Conservation (phyloP, 1,140 invertebrate genomes). For the Ephestia elutella region DNA sequence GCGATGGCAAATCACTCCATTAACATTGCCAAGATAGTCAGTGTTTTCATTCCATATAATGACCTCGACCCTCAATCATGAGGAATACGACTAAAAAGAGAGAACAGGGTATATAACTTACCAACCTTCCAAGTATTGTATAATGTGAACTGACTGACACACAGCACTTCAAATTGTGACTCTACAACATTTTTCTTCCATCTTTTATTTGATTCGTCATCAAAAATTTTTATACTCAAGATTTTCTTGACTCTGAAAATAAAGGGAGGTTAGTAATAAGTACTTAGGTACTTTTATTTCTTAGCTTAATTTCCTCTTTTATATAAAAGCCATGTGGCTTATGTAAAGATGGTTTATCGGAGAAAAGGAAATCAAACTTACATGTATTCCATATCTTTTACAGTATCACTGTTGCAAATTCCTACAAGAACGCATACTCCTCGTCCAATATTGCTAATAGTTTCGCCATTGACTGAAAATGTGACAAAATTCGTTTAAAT, state of each 20-base stretch:
- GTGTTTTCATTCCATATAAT: too few relatives aligned
- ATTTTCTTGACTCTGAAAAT: conserved; percentile 85
- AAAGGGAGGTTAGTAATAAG: conserved; percentile 11
- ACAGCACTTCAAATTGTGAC: conserved; percentile 81
- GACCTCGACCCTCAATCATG: too few relatives aligned
- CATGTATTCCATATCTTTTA: conserved; percentile 90
- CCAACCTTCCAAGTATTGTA: conserved; percentile 86
- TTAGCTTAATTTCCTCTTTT: too few relatives aligned
- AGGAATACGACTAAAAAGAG: too few relatives aligned
- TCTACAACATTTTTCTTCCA: conserved; percentile 89
- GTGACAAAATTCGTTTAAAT: conserved; percentile 15
- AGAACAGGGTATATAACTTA: too few relatives aligned
- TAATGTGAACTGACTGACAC: conserved; percentile 91
- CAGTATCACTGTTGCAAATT: conserved; percentile 84
- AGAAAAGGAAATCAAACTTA: conserved; percentile 68
- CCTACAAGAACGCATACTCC: conserved; percentile 92
- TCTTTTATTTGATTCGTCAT: conserved; percentile 83
- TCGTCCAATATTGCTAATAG: conserved; percentile 87
- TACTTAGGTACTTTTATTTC: too few relatives aligned
- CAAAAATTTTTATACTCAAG: conserved; percentile 87
- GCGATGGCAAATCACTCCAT: too few relatives aligned
- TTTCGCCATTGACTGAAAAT: conserved; percentile 83
- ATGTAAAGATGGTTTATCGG: too few relatives aligned
- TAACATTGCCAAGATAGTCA: too few relatives aligned
- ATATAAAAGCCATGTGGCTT: too few relatives aligned